phyloP scores from a whole-genome alignment of 2,113 vertebrate species.

The human region GRCh38 chr4:127112501-127113000 shows the following conservation, averaged over 20 bases:
- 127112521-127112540: neutral
- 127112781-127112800: neutral
- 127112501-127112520: neutral
- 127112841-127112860: neutral
- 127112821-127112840: neutral
- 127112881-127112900: neutral
- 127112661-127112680: neutral
- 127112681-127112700: neutral
- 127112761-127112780: neutral
- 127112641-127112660: neutral
- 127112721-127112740: neutral
- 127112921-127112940: neutral
- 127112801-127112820: neutral
- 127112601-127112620: neutral
- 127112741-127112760: neutral
- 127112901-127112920: neutral
- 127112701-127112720: neutral
- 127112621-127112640: neutral
- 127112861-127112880: neutral
- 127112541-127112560: neutral
- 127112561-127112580: neutral
- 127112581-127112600: neutral
- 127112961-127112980: neutral
- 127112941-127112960: slow-evolving; percentile 1
- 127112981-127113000: neutral